Evolutionary conservation across 2,888 invertebrate genomes (phyloP), one percentile per base, ranked within the genome.

Genomic region (Geotrupes spiniger): DNA sequence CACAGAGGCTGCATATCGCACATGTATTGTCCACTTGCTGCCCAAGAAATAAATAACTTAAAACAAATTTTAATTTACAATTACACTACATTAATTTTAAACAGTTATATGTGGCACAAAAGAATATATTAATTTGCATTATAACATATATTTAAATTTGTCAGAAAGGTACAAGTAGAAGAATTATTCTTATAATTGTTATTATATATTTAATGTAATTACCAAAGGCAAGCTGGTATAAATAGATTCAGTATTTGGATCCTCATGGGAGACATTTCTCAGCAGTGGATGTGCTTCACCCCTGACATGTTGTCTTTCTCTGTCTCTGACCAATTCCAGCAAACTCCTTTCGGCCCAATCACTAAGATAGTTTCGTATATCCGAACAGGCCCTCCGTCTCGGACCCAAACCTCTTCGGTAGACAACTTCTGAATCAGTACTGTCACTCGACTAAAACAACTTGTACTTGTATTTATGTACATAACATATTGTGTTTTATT

Each of bases 241-340:
- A 15, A 36, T 41, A 5, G 37, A n/a, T 28, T 49, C 49, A 28
- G 41, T 44, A n/a, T 39, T 29, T 15, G 17, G 25, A 14, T 52
- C 50, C 4, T 58, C 58, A 33, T 46, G 51, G 1, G 55, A 51
- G 39, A 54, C 46, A 11, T 51, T 54, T 12, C 59, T 56, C 29
- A 72, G 64, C 21, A 74, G 56, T 2, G 75, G 72, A 54, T 71
- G 70, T 0, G 69, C 73, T 52, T 75, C 77, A 2, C 74, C 75
- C 43, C 75, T 60, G 4, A 76, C 75, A 42, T 74, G 73, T 53
- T 72, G 68, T 29, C 77, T 60, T 43, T 72, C 72, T 39, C 68
- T 55, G 11, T 61, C 54, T 21, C 66, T 55, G 40, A 63, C 66
- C 11, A 65, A 46, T 11, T 62, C 65, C 46, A 64, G 54, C 17